Percentiles rank a stretch among this genome's conserved stretches.
These are phyloP conservation scores for Lasioglossum pauxillum DNA, from an alignment of 2,888 invertebrate species.

Conservation along the genomic window DNA sequence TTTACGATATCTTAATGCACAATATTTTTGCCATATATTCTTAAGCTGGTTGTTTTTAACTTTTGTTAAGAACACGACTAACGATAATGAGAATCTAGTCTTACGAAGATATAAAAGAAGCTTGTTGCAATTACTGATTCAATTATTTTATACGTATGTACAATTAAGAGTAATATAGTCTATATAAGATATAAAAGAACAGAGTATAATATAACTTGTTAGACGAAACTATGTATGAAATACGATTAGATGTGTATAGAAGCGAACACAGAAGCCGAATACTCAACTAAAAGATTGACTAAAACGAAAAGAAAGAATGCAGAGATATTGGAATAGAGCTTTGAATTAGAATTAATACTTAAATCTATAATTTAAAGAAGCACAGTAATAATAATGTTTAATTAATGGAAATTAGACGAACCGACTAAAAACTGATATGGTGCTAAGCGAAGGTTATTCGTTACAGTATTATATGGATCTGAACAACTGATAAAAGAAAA, in stretches of 20 bases:
- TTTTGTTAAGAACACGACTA: constrained; percentile 32
- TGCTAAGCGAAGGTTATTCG: constrained; percentile 61
- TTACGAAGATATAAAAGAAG: constrained; percentile 47
- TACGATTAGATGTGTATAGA: constrained; percentile 34
- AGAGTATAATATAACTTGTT: constrained; percentile 15
- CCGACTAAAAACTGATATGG: constrained; percentile 44
- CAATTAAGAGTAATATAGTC: constrained; percentile 23
- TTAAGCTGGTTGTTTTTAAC: constrained; percentile 14
- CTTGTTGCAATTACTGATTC: constrained; percentile 52
- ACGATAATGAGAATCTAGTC: constrained; percentile 13
- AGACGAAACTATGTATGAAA: constrained; percentile 17
- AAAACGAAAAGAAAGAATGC: constrained; percentile 8
- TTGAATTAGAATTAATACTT: constrained; percentile 44
- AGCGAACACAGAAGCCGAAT: constrained; percentile 25
- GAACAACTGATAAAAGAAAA: constrained; percentile 60
- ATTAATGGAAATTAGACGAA: constrained; percentile 38
- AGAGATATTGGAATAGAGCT: constrained; percentile 33
- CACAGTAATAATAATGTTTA: constrained; percentile 33
- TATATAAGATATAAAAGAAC: constrained; percentile 20
- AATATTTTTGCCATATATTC: constrained; percentile 30
- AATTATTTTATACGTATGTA: constrained; percentile 40
- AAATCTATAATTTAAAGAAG: constrained; percentile 38
- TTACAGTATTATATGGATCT: constrained; percentile 64
- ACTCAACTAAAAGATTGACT: constrained; percentile 13
- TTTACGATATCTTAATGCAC: constrained; percentile 14